Base-by-base conservation (phyloP, 2,797 vertebrate species). In the Gymnoscopelus braueri region DNA sequence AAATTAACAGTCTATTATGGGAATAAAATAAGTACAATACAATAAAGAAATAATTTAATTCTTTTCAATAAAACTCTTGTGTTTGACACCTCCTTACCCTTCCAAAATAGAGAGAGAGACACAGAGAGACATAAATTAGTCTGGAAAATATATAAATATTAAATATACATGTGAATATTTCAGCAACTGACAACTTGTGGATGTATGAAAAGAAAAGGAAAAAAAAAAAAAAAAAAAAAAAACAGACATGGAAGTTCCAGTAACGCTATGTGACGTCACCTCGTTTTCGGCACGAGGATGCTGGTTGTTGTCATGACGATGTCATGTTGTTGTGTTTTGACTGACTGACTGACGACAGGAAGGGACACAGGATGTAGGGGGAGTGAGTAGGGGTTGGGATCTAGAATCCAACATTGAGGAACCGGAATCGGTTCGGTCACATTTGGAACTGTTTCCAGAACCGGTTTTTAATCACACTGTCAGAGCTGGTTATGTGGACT, bases 171-270 rank as follows among this genome's bases (percentile, higher is more conserved):
- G 95, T 96, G 94, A 95, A 95, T 94, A 95, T 91, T 91, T 91
- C 55, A 23, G 53, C 92, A 85, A 93, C 55, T 72, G 93, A 94
- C 92, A 89, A 89, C 93, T 94, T 94, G 95, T 95, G 95, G 93
- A 94, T 96, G 95, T 96, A 96, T 95, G 96, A 94, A 95, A 93
- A 95, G 93, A 96, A 94, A 95, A 93, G 19, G 95, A 93, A 92
- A 95, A 94, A 95, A 92, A 6, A 39, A 9, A 9, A 6, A 8
- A 39, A 0, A 6, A 39, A 44, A 10, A 44, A 44, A 44, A 44
- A 10, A 10, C 9, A 44, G 39, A 44, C 39, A 9, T 44, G 7
- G 47, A 54, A 26, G 50, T 3, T 95, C 94, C 74, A 69, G 77
- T 78, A 65, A 66, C 60, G 9, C 39, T 73, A 57, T 80, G 77